Conservation (phyloP, 1,140 invertebrate genomes). For the Platorchestia sp. region DNA sequence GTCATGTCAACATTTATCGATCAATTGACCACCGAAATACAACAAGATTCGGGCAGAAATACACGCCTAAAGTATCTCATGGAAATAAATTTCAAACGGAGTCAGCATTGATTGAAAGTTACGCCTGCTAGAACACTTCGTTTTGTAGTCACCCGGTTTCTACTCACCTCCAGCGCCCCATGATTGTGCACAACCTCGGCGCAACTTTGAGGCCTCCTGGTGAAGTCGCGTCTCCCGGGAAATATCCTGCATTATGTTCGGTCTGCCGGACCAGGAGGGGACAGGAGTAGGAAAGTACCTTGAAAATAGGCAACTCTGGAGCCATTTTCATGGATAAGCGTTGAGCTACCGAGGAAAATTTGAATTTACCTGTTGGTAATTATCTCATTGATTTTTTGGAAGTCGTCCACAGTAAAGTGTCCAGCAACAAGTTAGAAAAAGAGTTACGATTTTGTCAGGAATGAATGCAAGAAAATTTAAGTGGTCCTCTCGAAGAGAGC, state of each 20-base stretch:
- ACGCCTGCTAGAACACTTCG: too few species aligned
- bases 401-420: background rate
- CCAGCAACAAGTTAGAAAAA: background rate
- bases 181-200: too few species aligned
- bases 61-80: too few species aligned
- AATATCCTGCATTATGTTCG: background rate
- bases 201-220: background rate
- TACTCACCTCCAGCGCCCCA: too few species aligned
- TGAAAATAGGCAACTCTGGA: background rate
- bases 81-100: too few species aligned
- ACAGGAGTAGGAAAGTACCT: background rate
- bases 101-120: too few species aligned
- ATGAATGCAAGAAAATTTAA: background rate
- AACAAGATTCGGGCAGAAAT: too few species aligned
- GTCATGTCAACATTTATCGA: too few species aligned
- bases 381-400: background rate
- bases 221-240: background rate
- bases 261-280: background rate
- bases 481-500: too few species aligned
- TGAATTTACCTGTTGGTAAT: background rate
- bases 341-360: background rate
- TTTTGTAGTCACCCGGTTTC: too few species aligned
- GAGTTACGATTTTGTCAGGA: background rate
- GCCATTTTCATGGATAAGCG: background rate
- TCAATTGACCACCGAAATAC: too few species aligned